Percentiles rank a stretch among this genome's conserved stretches.
Evolutionary conservation across 2,888 invertebrate genomes (phyloP).

Genomic region (Leucoma salicis): DNA sequence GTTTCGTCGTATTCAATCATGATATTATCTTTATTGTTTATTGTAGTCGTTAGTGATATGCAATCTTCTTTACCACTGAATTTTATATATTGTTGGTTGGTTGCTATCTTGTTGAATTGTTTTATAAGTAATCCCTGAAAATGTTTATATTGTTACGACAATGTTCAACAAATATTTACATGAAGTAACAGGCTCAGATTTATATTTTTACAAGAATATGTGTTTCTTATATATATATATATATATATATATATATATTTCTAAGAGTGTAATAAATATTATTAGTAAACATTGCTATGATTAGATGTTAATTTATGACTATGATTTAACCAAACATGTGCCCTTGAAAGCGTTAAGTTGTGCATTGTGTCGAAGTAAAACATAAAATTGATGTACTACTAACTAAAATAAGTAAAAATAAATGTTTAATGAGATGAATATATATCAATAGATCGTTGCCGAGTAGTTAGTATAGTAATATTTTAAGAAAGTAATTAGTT

Average conservation of each 20-base stretch:
- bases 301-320: neutral
- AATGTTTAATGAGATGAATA: constrained; percentile 16
- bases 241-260: constrained; percentile 14
- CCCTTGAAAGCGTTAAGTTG: constrained; percentile 25
- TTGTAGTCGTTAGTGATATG: constrained; percentile 56
- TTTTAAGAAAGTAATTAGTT: constrained; percentile 17
- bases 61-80: constrained; percentile 53
- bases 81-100: constrained; percentile 65
- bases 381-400: neutral
- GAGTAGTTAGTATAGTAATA: constrained; percentile 21
- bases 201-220: constrained; percentile 15
- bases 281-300: neutral
- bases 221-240: constrained; percentile 2
- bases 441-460: constrained; percentile 8
- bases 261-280: constrained; percentile 13
- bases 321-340: constrained; percentile 8
- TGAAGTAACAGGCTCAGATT: constrained; percentile 9
- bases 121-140: constrained; percentile 78
- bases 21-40: constrained; percentile 54
- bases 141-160: constrained; percentile 35
- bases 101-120: constrained; percentile 71
- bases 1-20: constrained; percentile 71
- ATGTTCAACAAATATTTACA: constrained; percentile 10
- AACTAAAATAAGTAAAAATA: constrained; percentile 1
- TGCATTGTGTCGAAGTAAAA: constrained; percentile 16